A percentile compares a stretch with the other conserved stretches of the same genome.
Evolutionary conservation across 2,888 invertebrate genomes (phyloP).

Genomic region (Sturmia bella): DNA sequence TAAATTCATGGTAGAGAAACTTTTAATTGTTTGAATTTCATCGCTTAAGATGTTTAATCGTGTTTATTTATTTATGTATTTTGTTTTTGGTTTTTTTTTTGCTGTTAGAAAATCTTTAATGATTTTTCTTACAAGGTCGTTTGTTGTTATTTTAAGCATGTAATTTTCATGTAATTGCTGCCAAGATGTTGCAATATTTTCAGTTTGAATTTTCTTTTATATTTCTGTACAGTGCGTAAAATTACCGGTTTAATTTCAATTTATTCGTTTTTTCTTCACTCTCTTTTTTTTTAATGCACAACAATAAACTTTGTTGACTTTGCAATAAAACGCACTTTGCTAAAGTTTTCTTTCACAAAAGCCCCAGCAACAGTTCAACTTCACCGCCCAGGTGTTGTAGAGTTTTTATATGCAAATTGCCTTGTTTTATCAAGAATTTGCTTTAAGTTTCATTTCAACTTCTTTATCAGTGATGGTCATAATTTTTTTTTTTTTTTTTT

Average conservation of each 20-base stretch:
- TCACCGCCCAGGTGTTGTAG: constrained; percentile 54
- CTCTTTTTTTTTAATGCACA: too few relatives aligned
- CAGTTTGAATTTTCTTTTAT: constrained; percentile 8
- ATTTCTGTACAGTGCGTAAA: constrained; percentile 15
- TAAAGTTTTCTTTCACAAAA: neutral
- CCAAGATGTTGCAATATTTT: constrained; percentile 19
- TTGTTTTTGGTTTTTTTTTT: too few relatives aligned
- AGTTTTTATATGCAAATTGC: constrained; percentile 7
- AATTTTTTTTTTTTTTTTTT: constrained; percentile 11
- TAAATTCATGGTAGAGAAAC: constrained; percentile 52
- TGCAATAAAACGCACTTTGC: neutral
- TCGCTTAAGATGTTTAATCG: constrained; percentile 2
- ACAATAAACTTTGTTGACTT: constrained; percentile 27
- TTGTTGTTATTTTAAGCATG: constrained; percentile 35
- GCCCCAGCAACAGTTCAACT: constrained; percentile 31
- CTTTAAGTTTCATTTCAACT: constrained; percentile 34
- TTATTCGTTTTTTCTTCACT: constrained; percentile 3
- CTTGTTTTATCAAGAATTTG: constrained; percentile 22
- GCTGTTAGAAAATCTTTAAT: constrained; percentile 44
- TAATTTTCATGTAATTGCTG: constrained; percentile 25
- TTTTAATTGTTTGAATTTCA: constrained; percentile 47
- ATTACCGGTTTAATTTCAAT: constrained; percentile 26
- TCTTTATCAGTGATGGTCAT: constrained; percentile 10
- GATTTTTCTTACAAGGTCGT: constrained; percentile 52
- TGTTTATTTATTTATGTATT: constrained; percentile 18